phyloP scores from a whole-genome alignment of 2,113 vertebrate species.

The Prochilodus magdalenae region DNA sequence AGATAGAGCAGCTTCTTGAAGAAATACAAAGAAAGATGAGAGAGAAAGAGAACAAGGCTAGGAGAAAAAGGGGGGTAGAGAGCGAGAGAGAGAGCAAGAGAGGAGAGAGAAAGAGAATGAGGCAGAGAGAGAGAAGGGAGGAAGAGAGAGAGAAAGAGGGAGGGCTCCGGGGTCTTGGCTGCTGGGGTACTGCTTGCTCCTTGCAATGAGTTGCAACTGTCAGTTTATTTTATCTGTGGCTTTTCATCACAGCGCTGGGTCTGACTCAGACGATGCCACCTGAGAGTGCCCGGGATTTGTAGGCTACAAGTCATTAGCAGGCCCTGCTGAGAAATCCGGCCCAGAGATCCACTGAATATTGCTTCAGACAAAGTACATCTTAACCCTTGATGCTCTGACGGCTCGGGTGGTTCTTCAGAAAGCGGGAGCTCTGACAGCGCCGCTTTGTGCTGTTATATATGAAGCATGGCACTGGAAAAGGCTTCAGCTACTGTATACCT shows the following conservation, averaged over 20 bases:
- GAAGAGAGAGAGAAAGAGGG: conserved; percentile 33
- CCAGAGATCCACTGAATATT: conserved; percentile 80
- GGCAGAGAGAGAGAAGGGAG: conserved; percentile 53
- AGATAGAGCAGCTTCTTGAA: conserved; percentile 13
- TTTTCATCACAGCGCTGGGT: conserved; percentile 97
- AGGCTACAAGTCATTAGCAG: conserved; percentile 96
- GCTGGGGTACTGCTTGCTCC: conserved; percentile 89
- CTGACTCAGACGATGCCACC: conserved; percentile 92
- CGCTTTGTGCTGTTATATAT: conserved; percentile 64
- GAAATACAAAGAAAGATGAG: conserved; percentile 29
- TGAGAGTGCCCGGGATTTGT: conserved; percentile 93
- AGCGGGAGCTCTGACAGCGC: conserved; percentile 66
- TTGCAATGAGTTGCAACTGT: conserved; percentile 97
- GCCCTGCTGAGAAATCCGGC: conserved; percentile 80
- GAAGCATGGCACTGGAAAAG: conserved; percentile 56
- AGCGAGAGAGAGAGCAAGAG: not conserved
- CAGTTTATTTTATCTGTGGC: conserved; percentile 98
- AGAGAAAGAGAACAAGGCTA: conserved; percentile 30
- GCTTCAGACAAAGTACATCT: conserved; percentile 78
- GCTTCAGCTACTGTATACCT: conserved; percentile 20
- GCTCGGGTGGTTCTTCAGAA: conserved; percentile 41
- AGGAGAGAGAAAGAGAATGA: conserved; percentile 39
- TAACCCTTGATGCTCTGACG: conserved; percentile 71
- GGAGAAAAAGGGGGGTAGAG: conserved; percentile 55
- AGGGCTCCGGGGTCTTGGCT: conserved; percentile 88